These are phyloP conservation scores for Crypturellus undulatus DNA, from an alignment of 2,113 vertebrate genomes.

Conservation along the genomic window DNA sequence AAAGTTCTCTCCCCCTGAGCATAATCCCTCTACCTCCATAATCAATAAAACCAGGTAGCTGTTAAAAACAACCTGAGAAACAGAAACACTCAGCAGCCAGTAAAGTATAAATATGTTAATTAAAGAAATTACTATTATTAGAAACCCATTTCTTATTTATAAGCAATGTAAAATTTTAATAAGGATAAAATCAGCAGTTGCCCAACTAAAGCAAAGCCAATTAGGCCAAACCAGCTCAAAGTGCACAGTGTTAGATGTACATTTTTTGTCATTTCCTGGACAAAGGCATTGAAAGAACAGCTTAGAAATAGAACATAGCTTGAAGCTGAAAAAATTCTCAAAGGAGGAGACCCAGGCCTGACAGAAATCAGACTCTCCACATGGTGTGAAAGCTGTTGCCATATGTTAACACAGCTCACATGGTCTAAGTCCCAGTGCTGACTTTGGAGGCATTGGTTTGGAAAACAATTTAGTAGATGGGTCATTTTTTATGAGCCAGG, in stretches of 20 bases:
- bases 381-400: not conserved
- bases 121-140: constrained; percentile 16
- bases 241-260: fast-evolving
- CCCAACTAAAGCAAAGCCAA: not conserved
- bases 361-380: fast-evolving
- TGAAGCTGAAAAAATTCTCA: not conserved
- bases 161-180: not conserved
- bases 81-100: not conserved
- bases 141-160: constrained; percentile 18
- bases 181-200: not conserved
- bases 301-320: fast-evolving
- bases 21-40: not conserved
- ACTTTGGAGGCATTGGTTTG: fast-evolving
- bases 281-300: fast-evolving
- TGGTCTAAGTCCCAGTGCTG: not conserved
- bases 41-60: not conserved
- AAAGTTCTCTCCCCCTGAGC: not conserved
- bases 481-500: not conserved
- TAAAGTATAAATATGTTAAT: not conserved
- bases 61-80: not conserved
- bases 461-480: fast-evolving
- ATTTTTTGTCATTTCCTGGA: not conserved
- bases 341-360: fast-evolving
- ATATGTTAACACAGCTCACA: too few relatives aligned
- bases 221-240: not conserved